phyloP scores from a whole-genome alignment of 2,888 invertebrate species.

The Beris morrisii region DNA sequence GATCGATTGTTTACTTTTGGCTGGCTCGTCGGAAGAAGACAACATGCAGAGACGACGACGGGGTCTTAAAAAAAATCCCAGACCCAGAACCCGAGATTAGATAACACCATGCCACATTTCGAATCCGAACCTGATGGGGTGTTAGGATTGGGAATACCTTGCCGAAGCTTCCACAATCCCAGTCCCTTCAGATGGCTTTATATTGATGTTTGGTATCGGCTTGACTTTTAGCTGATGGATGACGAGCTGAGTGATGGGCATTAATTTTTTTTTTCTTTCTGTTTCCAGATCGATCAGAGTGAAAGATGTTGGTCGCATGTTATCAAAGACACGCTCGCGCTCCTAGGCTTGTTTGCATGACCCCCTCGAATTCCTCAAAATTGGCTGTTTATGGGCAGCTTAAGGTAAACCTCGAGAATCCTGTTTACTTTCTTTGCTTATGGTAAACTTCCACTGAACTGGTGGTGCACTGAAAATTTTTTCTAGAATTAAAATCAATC shows the following conservation, averaged over 20 bases:
- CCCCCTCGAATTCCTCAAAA: no score
- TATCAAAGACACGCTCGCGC: neutral
- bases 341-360: no score
- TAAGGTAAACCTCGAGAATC: no score
- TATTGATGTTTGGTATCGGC: neutral
- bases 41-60: neutral
- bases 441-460: no score
- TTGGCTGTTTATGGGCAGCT: no score
- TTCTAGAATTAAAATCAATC: no score
- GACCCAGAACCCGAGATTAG: neutral
- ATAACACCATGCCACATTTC: conserved; percentile 3
- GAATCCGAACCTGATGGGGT: neutral
- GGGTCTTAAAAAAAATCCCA: neutral
- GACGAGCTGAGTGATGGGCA: conserved; percentile 27
- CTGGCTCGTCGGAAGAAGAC: conserved; percentile 3
- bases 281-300: conserved; percentile 17
- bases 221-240: conserved; percentile 14
- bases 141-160: neutral
- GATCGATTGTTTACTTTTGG: conserved; percentile 18
- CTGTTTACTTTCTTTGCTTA: no score
- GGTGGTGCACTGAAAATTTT: no score
- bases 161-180: neutral
- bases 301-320: conserved; percentile 24
- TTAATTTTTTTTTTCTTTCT: conserved; percentile 19
- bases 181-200: neutral